A percentile compares a stretch with the other conserved stretches of the same genome.
Evolutionary conservation across 2,888 invertebrate species (phyloP).

Genomic region (Cheilosia grossa): DNA sequence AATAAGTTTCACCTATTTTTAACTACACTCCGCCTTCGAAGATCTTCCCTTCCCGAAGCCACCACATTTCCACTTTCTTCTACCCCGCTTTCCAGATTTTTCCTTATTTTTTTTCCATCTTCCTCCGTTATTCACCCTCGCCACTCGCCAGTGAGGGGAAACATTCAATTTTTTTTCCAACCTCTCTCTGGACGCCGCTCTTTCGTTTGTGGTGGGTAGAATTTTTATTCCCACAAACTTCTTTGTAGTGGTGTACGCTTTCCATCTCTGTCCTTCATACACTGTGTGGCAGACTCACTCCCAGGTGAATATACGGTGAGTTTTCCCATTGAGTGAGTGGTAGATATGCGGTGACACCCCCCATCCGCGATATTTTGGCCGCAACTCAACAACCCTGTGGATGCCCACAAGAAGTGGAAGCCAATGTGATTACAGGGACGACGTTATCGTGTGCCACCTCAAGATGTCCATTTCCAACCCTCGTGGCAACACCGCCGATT

Average conservation of each 20-base stretch:
- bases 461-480: slow-evolving; percentile 71
- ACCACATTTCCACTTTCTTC: slow-evolving; percentile 12
- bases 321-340: slow-evolving; percentile 72
- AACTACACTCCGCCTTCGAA: slow-evolving; percentile 56
- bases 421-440: slow-evolving; percentile 73
- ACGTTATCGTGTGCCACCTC: slow-evolving; percentile 73
- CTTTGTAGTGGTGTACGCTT: slow-evolving; percentile 52
- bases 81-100: slow-evolving; percentile 61
- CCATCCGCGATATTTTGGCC: slow-evolving; percentile 76
- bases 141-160: slow-evolving; percentile 8
- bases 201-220: slow-evolving; percentile 42
- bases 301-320: slow-evolving; percentile 35
- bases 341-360: slow-evolving; percentile 78
- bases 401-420: slow-evolving; percentile 79
- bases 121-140: slow-evolving; percentile 39
- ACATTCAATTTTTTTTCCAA: slow-evolving; percentile 26
- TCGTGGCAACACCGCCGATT: slow-evolving; percentile 36
- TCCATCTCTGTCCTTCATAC: slow-evolving; percentile 42
- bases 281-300: slow-evolving; percentile 7
- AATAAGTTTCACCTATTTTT: not conserved
- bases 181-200: slow-evolving; percentile 39
- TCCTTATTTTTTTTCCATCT: slow-evolving; percentile 5
- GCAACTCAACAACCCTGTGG: slow-evolving; percentile 80
- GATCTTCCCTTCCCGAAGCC: slow-evolving; percentile 32
- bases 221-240: slow-evolving; percentile 24